Conservation (phyloP, 23 tunicate species). For the Aplidium turbinatum region DNA sequence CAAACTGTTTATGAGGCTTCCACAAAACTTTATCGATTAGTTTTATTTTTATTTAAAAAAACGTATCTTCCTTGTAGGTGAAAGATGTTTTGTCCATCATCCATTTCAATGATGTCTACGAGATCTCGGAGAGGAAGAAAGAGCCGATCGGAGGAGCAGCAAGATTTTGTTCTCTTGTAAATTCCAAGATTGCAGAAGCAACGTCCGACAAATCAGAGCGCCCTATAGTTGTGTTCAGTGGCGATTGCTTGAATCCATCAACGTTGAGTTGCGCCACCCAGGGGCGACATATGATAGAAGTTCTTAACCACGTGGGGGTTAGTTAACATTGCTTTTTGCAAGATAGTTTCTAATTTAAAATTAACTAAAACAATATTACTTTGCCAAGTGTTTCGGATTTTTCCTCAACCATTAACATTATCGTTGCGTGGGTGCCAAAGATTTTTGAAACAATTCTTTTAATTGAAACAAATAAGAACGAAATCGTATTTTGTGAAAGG, state of each 20-base stretch:
- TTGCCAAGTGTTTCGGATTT: no score
- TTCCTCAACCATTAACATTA: no score
- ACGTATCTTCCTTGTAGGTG: constrained; percentile 5
- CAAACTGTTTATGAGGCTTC: no score
- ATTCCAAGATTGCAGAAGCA: constrained; percentile 10
- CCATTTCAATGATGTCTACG: constrained; percentile 97
- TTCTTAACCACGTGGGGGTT: constrained; percentile 71
- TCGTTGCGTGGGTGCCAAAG: no score
- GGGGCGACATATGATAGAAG: constrained; percentile 86
- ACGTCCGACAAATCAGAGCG: constrained; percentile 36
- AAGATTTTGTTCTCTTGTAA: constrained; percentile 46
- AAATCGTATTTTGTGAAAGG: no score
- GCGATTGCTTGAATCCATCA: constrained; percentile 93
- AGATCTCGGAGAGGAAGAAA: constrained; percentile 53
- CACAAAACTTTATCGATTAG: no score
- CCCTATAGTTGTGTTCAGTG: constrained; percentile 75
- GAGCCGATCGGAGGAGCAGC: constrained; percentile 90
- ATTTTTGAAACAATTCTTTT: no score
- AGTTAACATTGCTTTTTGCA: no score
- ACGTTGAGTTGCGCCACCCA: constrained; percentile 85
- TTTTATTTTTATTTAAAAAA: no score
- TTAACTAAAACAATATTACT: no score
- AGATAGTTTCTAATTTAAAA: no score
- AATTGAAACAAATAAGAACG: no score
- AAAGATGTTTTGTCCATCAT: constrained; percentile 44